These are phyloP conservation scores for Eulacestoma nigropectus DNA, from an alignment of 2,113 vertebrate species.

Conservation along the genomic window DNA sequence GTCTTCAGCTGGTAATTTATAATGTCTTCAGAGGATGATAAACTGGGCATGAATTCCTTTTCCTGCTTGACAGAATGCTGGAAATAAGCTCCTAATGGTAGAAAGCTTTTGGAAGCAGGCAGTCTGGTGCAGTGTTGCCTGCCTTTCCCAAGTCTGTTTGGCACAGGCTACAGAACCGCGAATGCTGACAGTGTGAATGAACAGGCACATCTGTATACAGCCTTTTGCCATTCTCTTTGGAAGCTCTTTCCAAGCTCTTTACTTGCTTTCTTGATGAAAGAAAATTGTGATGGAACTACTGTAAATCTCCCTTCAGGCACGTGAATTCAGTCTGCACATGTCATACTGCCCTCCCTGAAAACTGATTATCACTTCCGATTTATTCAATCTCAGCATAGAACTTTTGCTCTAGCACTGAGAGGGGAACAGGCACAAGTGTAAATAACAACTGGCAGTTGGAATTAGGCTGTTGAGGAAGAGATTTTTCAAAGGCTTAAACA, in stretches of 20 bases:
- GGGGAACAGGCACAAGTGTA: not conserved
- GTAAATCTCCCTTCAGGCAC: not conserved
- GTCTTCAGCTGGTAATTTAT: not conserved
- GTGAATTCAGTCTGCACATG: not conserved
- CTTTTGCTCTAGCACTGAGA: not conserved
- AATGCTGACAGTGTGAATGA: not conserved
- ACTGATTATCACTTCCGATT: not conserved
- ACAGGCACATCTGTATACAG: not conserved
- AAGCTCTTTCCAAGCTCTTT: not conserved
- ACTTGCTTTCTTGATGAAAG: not conserved
- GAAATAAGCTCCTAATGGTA: not conserved
- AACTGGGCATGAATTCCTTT: not conserved
- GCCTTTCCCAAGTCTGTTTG: not conserved
- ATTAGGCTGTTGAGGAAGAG: not conserved
- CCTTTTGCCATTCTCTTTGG: not conserved
- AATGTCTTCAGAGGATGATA: not conserved
- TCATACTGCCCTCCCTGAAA: not conserved
- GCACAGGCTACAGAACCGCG: not conserved
- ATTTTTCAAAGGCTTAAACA: slow-evolving; percentile 4
- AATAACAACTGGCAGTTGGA: slow-evolving; percentile 25
- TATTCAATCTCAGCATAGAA: not conserved
- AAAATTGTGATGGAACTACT: not conserved
- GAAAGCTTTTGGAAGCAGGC: not conserved
- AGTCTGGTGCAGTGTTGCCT: not conserved
- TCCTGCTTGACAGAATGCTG: not conserved